Percentiles rank a stretch among this genome's conserved stretches.
These are phyloP conservation scores for Cherax destructor DNA, from an alignment of 1,140 invertebrate species.

Conservation along the genomic window DNA sequence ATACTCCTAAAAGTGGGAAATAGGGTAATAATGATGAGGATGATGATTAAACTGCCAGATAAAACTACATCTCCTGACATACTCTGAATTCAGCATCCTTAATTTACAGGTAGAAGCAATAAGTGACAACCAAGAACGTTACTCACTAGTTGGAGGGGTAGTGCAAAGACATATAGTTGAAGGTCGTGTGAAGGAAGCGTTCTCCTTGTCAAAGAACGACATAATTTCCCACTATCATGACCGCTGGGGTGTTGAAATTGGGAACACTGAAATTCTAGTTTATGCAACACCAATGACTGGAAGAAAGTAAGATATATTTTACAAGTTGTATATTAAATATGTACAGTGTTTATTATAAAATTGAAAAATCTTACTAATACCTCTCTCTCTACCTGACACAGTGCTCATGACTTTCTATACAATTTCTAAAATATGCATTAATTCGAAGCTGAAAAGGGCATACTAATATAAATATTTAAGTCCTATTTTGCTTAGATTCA, in stretches of 20 bases:
- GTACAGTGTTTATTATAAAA: not conserved
- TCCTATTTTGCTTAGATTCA: too few species aligned
- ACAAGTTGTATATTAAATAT: not conserved
- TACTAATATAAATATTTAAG: too few species aligned
- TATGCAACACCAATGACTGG: conserved; percentile 85
- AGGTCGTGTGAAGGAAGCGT: conserved; percentile 5
- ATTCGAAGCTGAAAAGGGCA: too few species aligned
- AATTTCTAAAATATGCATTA: too few species aligned
- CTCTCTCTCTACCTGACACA: too few species aligned
- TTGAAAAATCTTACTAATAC: too few species aligned
- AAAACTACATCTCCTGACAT: too few species aligned
- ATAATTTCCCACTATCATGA: conserved; percentile 74
- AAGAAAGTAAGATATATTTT: conserved; percentile 75
- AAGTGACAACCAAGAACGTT: conserved; percentile 17
- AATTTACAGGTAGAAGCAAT: conserved; percentile 32
- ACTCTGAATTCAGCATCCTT: too few species aligned
- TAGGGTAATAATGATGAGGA: too few species aligned
- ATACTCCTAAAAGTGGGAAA: too few species aligned
- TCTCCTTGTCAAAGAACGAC: not conserved
- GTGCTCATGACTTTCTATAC: too few species aligned
- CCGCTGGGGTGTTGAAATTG: conserved; percentile 82
- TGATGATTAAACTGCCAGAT: too few species aligned
- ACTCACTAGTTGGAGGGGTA: not conserved
- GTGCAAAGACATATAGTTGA: conserved; percentile 19
- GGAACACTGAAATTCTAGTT: conserved; percentile 83